Evolutionary conservation across 1,140 invertebrate species (phyloP), one percentile per base, ranked within the genome.

Genomic region (Asobara japonica): DNA sequence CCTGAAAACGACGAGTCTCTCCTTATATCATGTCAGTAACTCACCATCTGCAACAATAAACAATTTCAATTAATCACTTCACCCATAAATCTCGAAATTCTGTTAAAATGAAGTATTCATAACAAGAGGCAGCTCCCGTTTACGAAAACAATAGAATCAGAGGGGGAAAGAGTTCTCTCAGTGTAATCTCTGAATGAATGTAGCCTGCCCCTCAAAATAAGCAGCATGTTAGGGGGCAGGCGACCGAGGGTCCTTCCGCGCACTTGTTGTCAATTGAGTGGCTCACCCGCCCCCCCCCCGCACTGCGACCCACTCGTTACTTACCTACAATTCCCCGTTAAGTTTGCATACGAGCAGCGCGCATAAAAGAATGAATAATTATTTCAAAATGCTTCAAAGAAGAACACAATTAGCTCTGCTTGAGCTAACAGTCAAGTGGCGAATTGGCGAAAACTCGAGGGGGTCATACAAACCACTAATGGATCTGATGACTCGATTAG

Each of bases 311-410:
- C n/a, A n/a, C n/a, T n/a, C 72, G 79, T 73, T 79, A 81, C 69
- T 64, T 77, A 69, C 64, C 30, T 18, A 72, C 60, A 64, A 45
- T 33, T 25, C 45, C 18, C 33, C 5, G 22, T 51, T 22, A 51
- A 64, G 67, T 64, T 61, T 45, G 56, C 56, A 69, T 74, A 67
- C 33, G 65, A 30, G 69, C 74, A 72, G 78, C 74, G 64, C 66
- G 65, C 74, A 83, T 79, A 45, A 83, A 82, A 82, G 75, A 79
- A 83, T 84, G 84, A 86, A 86, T 86, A 86, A 86, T 84, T 83
- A 84, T 84, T 76, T 69, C 79, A 13, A 76, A 83, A 82, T 83
- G 75, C 79, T 83, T 76, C 71, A 80, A 81, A 82, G 79, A 78
- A 83, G 83, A 83, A 84, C 82, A 83, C 82, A 84, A 80, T 75